phyloP scores from a whole-genome alignment of 2,888 invertebrate genomes.

The Diarsia mendica region DNA sequence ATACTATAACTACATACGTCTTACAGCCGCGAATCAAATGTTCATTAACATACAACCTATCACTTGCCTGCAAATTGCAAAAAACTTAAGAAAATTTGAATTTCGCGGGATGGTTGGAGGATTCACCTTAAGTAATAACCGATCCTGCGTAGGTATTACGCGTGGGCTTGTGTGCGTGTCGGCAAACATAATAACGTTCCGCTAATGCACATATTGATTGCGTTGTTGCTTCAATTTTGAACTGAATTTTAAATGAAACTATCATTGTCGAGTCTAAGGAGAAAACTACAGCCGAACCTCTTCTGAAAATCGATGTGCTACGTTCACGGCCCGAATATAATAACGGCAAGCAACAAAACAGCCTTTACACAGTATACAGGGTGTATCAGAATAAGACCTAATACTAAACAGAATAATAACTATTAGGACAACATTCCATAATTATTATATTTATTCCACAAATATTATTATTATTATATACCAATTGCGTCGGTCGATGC shows the following conservation, averaged over 20 bases:
- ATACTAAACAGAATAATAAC: background rate
- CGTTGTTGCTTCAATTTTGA: background rate
- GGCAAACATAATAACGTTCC: background rate
- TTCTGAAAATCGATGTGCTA: background rate
- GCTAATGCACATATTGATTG: background rate
- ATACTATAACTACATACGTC: too few relatives aligned
- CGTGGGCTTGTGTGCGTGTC: too few relatives aligned
- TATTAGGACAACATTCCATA: background rate
- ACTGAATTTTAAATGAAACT: background rate
- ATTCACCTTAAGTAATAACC: too few relatives aligned
- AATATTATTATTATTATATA: too few relatives aligned
- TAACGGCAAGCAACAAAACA: constrained; percentile 25
- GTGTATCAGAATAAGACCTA: background rate
- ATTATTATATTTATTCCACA: too few relatives aligned
- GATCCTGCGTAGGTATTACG: too few relatives aligned
- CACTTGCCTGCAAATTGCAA: too few relatives aligned
- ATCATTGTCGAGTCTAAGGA: background rate
- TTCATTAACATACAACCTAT: too few relatives aligned
- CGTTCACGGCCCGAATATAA: background rate
- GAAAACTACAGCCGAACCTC: background rate
- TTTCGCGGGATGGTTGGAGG: too few relatives aligned
- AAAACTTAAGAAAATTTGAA: too few relatives aligned
- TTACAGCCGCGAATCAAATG: too few relatives aligned
- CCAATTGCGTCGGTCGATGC: background rate
- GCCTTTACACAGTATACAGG: constrained; percentile 8